Percentiles rank a stretch among this genome's conserved stretches.
Conservation (phyloP, 2,888 invertebrate genomes). For the Cheilosia urbana region DNA sequence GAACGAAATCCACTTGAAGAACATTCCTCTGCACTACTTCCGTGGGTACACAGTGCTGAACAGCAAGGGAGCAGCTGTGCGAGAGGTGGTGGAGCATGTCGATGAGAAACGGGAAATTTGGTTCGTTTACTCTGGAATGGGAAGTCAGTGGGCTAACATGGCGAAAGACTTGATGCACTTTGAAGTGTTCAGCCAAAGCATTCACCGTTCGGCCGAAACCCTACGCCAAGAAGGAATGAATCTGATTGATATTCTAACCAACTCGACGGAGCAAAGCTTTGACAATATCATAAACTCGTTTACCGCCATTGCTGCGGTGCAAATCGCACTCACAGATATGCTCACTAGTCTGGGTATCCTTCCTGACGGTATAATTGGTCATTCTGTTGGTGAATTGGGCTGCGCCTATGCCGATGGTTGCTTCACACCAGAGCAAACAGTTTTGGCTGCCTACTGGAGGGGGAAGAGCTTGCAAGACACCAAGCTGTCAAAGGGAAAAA, state of each 20-base stretch:
- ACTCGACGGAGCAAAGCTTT: conserved; percentile 90
- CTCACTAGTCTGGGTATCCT: conserved; percentile 89
- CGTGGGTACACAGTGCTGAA: conserved; percentile 92
- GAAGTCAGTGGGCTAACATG: conserved; percentile 99
- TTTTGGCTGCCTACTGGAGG: conserved; percentile 96
- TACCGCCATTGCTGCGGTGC: conserved; percentile 96
- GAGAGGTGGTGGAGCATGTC: conserved; percentile 85
- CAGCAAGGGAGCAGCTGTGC: conserved; percentile 83
- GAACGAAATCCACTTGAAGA: conserved; percentile 89
- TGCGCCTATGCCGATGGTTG: conserved; percentile 84
- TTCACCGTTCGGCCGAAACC: conserved; percentile 90
- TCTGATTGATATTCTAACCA: conserved; percentile 91
- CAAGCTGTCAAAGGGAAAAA: conserved; percentile 89
- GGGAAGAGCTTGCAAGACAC: conserved; percentile 93
- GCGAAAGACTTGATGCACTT: conserved; percentile 93
- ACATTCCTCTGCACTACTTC: conserved; percentile 90
- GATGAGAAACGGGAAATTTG: conserved; percentile 92
- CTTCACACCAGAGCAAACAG: conserved; percentile 96
- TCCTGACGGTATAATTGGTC: conserved; percentile 98
- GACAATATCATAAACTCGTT: conserved; percentile 95
- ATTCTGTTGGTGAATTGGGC: conserved; percentile 89
- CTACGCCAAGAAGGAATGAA: conserved; percentile 92
- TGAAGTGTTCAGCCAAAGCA: conserved; percentile 91
- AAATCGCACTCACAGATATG: conserved; percentile 97
- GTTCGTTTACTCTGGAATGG: conserved; percentile 99